Base-by-base conservation (phyloP, 2,797 vertebrate species). In the Clarias fuscus region DNA sequence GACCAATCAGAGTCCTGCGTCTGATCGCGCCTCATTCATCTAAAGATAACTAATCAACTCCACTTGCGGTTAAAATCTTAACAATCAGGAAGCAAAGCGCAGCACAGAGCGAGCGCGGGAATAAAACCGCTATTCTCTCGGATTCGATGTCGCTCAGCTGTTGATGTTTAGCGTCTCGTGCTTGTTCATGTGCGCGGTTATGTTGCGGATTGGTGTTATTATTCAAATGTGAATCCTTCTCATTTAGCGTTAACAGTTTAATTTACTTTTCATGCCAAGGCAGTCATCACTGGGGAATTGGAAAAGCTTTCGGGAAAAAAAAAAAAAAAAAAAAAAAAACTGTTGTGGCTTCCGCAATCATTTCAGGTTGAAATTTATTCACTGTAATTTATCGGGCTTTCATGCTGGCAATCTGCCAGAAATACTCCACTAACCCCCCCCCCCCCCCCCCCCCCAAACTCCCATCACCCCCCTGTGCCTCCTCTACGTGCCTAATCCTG, bases 341-440 rank as follows among this genome's bases (percentile, higher is more conserved):
- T 27, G 71, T 40, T 84, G 85, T 82, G 86, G 58, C 80, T 86
- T 88, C 53, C 59, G 61, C 80, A 64, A 86, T 90, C 86, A 84
- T 76, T 86, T 90, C 85, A 85, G 71, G 81, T 65, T 72, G 83
- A 81, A 90, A 87, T 89, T 81, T 62, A 86, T 89, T 86, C 87
- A 53, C 67, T 78, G 84, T 87, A 86, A 89, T 86, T 88, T 84
- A 86, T 73, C 18, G 80, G 53, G 40, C 58, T 86, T 86, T 86
- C 82, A 58, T 5, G 43, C 81, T 86, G 87, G 89, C 87, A 75
- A 79, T 86, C 76, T 73, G 83, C 89, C 89, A 88, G 71, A 86
- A 86, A 58, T 82, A 59, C 61, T 84, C 81, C 53, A n/a, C 62
- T 40, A 22, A 71, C 64, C 70, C 3, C 3, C 37, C 3, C 37